phyloP scores from a whole-genome alignment of 1,140 invertebrate genomes.

The Drosophila ercepeae region DNA sequence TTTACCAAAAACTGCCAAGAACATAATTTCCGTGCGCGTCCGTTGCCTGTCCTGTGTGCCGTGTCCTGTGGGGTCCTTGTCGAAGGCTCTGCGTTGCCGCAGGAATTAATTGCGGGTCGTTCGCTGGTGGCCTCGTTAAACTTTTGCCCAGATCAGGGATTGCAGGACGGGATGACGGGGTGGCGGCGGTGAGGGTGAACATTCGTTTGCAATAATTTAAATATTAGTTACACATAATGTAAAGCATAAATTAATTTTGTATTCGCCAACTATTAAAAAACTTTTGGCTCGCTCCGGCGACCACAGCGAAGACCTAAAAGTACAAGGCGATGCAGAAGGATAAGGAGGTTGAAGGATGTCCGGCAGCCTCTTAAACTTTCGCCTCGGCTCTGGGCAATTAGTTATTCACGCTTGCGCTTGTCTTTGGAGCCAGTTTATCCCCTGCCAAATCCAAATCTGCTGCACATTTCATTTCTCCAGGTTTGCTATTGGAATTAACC shows the following conservation, averaged over 20 bases:
- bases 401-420: conserved; percentile 82
- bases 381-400: conserved; percentile 64
- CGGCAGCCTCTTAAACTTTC: conserved; percentile 65
- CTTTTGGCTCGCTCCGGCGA: conserved; percentile 33
- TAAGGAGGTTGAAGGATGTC: conserved; percentile 7
- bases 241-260: conserved; percentile 82
- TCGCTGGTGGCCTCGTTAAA: conserved; percentile 51
- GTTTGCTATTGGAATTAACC: conserved; percentile 41
- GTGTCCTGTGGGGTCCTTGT: conserved; percentile 25
- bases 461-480: conserved; percentile 9
- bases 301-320: not conserved
- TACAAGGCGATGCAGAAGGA: not conserved
- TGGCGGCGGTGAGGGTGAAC: conserved; percentile 4
- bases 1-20: conserved; percentile 57
- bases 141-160: conserved; percentile 37
- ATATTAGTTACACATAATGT: conserved; percentile 82
- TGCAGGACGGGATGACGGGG: not conserved
- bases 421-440: conserved; percentile 51
- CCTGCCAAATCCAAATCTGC: conserved; percentile 13
- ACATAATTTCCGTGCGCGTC: conserved; percentile 60
- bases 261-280: conserved; percentile 79
- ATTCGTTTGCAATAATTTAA: conserved; percentile 73
- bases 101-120: conserved; percentile 69
- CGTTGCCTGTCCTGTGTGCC: not conserved
- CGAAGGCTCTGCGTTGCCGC: conserved; percentile 30